Conservation (phyloP, 2,113 vertebrate species). For the Pseudolaguvia tuberculata region DNA sequence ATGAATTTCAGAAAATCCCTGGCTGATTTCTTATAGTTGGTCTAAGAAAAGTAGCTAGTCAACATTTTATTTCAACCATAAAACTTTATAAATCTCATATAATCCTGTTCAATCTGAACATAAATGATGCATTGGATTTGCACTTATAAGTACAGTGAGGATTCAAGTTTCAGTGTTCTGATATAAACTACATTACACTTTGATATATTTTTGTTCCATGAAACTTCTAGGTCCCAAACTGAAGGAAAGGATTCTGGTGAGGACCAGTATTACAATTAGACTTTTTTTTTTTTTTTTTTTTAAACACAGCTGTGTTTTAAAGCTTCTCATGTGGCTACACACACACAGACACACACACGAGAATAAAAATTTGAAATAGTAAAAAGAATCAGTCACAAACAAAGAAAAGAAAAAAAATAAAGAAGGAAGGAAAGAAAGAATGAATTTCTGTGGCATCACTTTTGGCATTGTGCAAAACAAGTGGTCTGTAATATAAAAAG, state of each 20-base stretch:
- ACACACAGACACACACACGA: neutral
- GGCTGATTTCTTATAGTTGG: neutral
- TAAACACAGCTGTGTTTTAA: neutral
- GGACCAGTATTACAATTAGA: neutral
- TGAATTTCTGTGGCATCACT: slow-evolving; percentile 51
- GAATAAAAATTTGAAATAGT: neutral
- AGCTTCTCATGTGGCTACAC: neutral
- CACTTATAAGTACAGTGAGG: neutral
- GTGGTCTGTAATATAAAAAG: slow-evolving; percentile 34
- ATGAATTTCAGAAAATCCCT: too few relatives aligned
- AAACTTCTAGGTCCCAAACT: neutral
- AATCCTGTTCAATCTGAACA: neutral
- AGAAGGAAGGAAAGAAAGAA: slow-evolving; percentile 2
- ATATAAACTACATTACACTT: neutral
- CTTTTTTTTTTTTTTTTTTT: too few relatives aligned
- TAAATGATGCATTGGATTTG: neutral
- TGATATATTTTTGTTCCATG: neutral
- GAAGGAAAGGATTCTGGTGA: neutral
- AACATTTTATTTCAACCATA: too few relatives aligned
- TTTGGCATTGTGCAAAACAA: slow-evolving; percentile 66
- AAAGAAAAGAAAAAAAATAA: neutral
- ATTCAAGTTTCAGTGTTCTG: neutral
- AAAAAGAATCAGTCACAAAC: neutral
- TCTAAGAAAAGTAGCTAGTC: neutral
- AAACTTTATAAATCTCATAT: too few relatives aligned